These are phyloP conservation scores for Petrocephalus schoutedeni DNA, from an alignment of 2,797 vertebrate species.

Conservation along the genomic window DNA sequence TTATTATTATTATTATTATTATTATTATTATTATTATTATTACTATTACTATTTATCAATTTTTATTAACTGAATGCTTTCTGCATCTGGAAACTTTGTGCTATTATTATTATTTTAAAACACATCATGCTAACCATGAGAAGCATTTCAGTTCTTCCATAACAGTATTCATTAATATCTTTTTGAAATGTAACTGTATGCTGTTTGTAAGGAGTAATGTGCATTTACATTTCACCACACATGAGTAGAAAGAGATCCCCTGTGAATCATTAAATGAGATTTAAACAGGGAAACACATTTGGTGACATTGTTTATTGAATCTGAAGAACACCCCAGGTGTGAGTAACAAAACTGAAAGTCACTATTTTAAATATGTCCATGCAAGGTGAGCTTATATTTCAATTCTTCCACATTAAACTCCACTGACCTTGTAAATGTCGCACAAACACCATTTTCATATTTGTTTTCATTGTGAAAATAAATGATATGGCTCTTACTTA, in stretches of 20 bases:
- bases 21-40: not conserved
- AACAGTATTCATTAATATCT: constrained; percentile 59
- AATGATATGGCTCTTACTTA: not conserved
- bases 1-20: too few relatives aligned
- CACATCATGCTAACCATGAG: constrained; percentile 18
- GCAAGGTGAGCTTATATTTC: not conserved
- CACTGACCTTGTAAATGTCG: not conserved
- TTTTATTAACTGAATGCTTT: not conserved
- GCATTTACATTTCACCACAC: constrained; percentile 65
- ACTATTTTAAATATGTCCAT: not conserved
- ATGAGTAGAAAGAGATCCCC: constrained; percentile 51
- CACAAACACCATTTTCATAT: not conserved
- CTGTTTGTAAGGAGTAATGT: constrained; percentile 62
- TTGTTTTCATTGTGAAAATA: not conserved
- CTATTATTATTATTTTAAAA: not conserved
- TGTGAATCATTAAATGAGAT: constrained; percentile 53
- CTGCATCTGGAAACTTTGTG: not conserved
- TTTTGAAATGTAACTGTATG: constrained; percentile 52
- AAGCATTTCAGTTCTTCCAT: constrained; percentile 51
- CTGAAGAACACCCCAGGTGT: not conserved
- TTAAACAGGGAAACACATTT: constrained; percentile 45
- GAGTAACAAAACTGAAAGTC: not conserved
- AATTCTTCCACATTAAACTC: not conserved
- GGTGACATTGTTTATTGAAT: not conserved
- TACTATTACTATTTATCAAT: not conserved